These are phyloP conservation scores for Diplazon laetatorius DNA, from an alignment of 2,888 invertebrate genomes.

Conservation along the genomic window DNA sequence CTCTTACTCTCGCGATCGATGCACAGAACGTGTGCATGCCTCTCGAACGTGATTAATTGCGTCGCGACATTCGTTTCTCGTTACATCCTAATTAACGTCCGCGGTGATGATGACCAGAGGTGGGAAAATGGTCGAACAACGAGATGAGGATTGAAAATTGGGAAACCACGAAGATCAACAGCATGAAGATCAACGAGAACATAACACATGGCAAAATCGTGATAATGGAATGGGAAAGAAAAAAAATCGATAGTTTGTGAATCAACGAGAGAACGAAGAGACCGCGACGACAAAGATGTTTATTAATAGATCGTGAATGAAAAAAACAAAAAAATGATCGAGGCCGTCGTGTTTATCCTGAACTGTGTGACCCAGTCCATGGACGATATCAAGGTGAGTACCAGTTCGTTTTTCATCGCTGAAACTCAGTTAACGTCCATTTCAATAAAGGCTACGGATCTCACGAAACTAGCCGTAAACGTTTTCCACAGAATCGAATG, in stretches of 20 bases:
- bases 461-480: too few relatives aligned
- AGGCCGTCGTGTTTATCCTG: conserved; percentile 37
- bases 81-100: conserved; percentile 22
- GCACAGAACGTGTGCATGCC: neutral
- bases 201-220: too few relatives aligned
- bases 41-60: conserved; percentile 21
- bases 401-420: neutral
- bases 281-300: neutral
- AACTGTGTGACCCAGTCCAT: conserved; percentile 36
- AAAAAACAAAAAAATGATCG: conserved; percentile 32
- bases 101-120: too few relatives aligned
- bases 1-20: neutral
- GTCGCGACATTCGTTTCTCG: conserved; percentile 9
- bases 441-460: neutral
- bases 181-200: too few relatives aligned
- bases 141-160: too few relatives aligned
- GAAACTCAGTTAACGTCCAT: neutral
- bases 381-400: conserved; percentile 19
- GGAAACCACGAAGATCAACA: too few relatives aligned
- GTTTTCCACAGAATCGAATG: too few relatives aligned
- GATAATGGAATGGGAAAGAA: neutral
- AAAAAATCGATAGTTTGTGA: conserved; percentile 24
- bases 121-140: neutral
- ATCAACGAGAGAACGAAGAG: neutral
- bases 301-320: conserved; percentile 31